phyloP scores from a whole-genome alignment of 2,888 invertebrate species.

The Synergus gifuensis region DNA sequence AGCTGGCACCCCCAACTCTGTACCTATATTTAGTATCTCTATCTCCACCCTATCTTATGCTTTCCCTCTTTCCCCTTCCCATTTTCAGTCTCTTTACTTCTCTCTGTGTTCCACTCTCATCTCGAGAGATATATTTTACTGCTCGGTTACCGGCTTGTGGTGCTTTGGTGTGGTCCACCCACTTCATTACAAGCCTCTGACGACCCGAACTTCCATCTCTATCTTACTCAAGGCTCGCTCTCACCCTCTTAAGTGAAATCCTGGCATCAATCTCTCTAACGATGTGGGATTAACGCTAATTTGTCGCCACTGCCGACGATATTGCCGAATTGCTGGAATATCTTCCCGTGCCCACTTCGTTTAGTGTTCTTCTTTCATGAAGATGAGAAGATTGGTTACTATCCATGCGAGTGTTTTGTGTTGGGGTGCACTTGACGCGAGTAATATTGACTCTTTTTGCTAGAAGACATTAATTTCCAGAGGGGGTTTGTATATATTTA shows the following conservation, averaged over 20 bases:
- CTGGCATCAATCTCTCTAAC: constrained; percentile 75
- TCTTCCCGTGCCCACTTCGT: constrained; percentile 58
- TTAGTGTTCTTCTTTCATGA: constrained; percentile 34
- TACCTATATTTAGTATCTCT: not conserved
- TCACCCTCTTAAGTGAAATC: constrained; percentile 72
- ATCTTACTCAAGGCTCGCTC: constrained; percentile 48
- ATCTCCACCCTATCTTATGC: constrained; percentile 37
- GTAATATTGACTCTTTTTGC: not conserved
- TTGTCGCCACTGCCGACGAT: constrained; percentile 71
- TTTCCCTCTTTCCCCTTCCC: constrained; percentile 35
- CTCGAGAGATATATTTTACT: constrained; percentile 59
- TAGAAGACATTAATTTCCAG: not conserved
- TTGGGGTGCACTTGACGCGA: not conserved
- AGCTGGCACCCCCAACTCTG: constrained; percentile 47
- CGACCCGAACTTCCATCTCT: constrained; percentile 55
- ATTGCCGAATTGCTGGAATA: constrained; percentile 74
- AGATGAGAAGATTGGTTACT: constrained; percentile 15
- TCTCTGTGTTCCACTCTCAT: constrained; percentile 52
- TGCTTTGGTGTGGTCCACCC: constrained; percentile 64
- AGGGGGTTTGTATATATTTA: not conserved
- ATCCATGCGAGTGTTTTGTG: constrained; percentile 1
- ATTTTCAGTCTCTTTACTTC: constrained; percentile 47
- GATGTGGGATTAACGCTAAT: constrained; percentile 75
- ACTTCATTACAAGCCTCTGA: constrained; percentile 71
- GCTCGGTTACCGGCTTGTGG: constrained; percentile 46